Base-by-base conservation (phyloP, 1,140 invertebrate species). In the Drosophila melanica region DNA sequence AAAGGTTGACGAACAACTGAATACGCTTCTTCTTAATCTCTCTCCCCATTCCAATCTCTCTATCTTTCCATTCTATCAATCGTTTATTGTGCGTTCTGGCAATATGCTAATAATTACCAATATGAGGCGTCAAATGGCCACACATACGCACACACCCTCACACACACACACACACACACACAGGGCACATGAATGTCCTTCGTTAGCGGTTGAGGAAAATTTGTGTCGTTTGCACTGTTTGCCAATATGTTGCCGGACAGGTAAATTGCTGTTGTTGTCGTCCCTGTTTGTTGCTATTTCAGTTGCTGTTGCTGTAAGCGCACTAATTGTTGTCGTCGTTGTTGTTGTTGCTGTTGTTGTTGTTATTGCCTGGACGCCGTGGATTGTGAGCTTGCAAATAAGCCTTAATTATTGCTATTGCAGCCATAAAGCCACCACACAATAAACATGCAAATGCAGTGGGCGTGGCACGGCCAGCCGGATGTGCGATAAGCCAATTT, bases 401-500 rank as follows among this genome's bases (percentile, higher is more conserved):
- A 89, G 79, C 82, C 84, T 87, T 87, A 87, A 87, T 87, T 87
- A 87, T 87, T 73, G 82, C 76, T 63, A 82, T 87, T 79, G 77
- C 82, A 79, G 79, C 84, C 84, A 76, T 82, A 87, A 89, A 79
- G 84, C 76, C 84, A 89, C 79, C 84, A 71, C 82, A 87, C 79
- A 87, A 82, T 87, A 89, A 87, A 87, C 79, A 87, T 87, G 82
- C 82, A 87, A 82, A 87, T 82, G 57, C 82, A 77, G 71, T 72
- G 64, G 70, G 64, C 64, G 70, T 68, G 35, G 27, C 53, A 58
- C 14, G 23, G 33, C 33, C 44, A 57, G 37, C 30, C 33, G 48
- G 12, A 60, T 73, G 64, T 47, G 35, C 41, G 70, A 54, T 68
- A 73, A 73, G 64, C 70, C 70, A 73, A 68, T 73, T 73, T 58